Conservation (phyloP, 2,888 invertebrate species). For the Drosophila nr. perissopoda region DNA sequence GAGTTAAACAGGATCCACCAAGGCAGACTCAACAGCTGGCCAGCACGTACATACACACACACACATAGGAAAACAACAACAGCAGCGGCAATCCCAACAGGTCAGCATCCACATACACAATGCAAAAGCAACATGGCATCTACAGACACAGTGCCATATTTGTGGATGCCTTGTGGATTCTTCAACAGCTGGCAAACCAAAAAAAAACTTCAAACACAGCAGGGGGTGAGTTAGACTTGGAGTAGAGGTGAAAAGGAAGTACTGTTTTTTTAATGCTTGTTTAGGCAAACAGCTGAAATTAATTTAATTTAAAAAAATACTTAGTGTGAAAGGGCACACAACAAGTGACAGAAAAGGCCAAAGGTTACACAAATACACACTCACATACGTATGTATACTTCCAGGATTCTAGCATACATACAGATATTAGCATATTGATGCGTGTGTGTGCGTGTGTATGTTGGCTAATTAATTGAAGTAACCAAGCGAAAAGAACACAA, state of each 20-base stretch:
- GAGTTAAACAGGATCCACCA: conserved; percentile 57
- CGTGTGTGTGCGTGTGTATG: conserved; percentile 7
- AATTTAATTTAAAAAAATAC: conserved; percentile 36
- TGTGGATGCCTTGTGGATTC: conserved; percentile 68
- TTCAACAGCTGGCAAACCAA: conserved; percentile 65
- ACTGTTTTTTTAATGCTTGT: conserved; percentile 11
- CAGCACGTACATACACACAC: conserved; percentile 34
- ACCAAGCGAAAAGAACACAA: conserved; percentile 66
- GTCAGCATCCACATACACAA: conserved; percentile 62
- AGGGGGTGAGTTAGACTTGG: conserved; percentile 12
- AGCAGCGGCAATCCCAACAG: conserved; percentile 58
- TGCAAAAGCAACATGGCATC: conserved; percentile 36
- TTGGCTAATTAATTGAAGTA: conserved; percentile 69
- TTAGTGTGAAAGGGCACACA: conserved; percentile 43
- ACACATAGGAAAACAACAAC: conserved; percentile 28
- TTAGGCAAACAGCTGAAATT: conserved; percentile 59
- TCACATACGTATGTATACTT: neutral
- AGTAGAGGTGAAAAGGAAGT: conserved; percentile 32
- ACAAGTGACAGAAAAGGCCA: conserved; percentile 60
- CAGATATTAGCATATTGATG: conserved; percentile 10
- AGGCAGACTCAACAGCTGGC: conserved; percentile 61
- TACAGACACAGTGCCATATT: conserved; percentile 53
- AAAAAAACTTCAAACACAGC: conserved; percentile 27
- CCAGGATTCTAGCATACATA: conserved; percentile 21
- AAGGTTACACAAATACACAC: conserved; percentile 2